Base-by-base conservation (phyloP, 1,140 invertebrate species). In the Zaprionus davidi region DNA sequence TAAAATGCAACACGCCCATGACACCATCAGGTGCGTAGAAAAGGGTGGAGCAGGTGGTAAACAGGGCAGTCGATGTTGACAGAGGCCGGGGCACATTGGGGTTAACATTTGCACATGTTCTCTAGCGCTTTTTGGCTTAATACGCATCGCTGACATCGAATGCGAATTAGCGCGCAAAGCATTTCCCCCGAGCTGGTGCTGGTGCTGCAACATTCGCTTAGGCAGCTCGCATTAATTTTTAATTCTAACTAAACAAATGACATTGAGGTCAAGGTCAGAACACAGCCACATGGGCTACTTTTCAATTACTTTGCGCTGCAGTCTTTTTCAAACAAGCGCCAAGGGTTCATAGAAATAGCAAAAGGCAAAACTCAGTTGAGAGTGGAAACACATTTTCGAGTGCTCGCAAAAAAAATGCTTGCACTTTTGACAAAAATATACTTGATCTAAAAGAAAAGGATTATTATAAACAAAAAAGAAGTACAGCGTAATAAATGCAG, bases 1-100 rank as follows among this genome's bases (percentile, higher is more conserved):
- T 83, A 24, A 92, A 92, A 70, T 92, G 91, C 83, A 91, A 81
- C 46, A 92, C 85, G 60, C 91, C 92, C 69, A 90, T 92, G 91
- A 92, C 92, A 59, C 82, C 90, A 71, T 91, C 88, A 79, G 92
- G 92, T 92, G 70, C 49, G 81, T 57, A 36, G 7, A 38, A 6
- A 12, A 31, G 6, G 57, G 31, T 5, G 31, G n/a, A 28, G 12
- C 11, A 26, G 5, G 6, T 7, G 7, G 7, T 2, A 9, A 4
- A 5, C 28, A 13, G 17, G n/a, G 22, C n/a, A 12, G 38, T 11
- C 22, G 12, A 11, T 38, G 24, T 20, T 11, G 36, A 13, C 3
- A 11, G 20, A 28, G 17, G n/a, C 41, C 5, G 41, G 0, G 41
- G 31, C n/a, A 17, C 13, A 13, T 55, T 46, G 34, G 17, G 51